Percentiles rank a stretch among this genome's conserved stretches.
Evolutionary conservation across 2,888 invertebrate genomes (phyloP).

Genomic region (Caenorhabditis sulstoni): DNA sequence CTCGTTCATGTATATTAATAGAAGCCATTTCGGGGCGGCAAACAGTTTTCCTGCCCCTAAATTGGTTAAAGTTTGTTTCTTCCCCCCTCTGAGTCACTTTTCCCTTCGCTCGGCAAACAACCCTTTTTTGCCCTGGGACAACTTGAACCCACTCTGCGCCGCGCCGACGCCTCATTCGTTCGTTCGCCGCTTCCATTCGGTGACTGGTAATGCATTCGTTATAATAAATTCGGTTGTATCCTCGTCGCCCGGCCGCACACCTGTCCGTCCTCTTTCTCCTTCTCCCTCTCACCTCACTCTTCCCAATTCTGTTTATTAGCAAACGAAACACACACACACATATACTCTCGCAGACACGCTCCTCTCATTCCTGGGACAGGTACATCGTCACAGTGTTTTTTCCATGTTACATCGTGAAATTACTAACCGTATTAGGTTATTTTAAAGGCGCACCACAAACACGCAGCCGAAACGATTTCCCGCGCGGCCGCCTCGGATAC

Average conservation of each 20-base stretch:
- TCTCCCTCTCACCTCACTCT: constrained; percentile 31
- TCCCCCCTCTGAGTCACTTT: constrained; percentile 30
- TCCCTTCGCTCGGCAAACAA: constrained; percentile 36
- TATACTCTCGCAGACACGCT: constrained; percentile 23
- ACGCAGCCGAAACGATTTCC: background rate
- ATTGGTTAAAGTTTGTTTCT: constrained; percentile 45
- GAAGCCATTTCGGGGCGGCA: constrained; percentile 8
- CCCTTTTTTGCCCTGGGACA: constrained; percentile 3
- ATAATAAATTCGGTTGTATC: constrained; percentile 48
- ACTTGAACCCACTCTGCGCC: constrained; percentile 26
- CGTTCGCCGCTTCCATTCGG: constrained; percentile 35
- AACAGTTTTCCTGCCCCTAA: constrained; percentile 21
- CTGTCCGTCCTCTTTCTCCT: constrained; percentile 45
- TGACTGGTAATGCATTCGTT: constrained; percentile 52
- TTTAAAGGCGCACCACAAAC: background rate
- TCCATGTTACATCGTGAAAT: background rate
- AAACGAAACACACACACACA: constrained; percentile 48
- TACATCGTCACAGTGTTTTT: background rate
- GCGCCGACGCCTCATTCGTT: background rate
- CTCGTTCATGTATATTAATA: constrained; percentile 4
- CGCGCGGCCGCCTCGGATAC: background rate
- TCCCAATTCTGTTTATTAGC: constrained; percentile 57
- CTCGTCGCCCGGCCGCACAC: constrained; percentile 45
- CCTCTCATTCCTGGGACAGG: too few species aligned
- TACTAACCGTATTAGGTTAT: background rate